Conservation (phyloP, 2,113 vertebrate genomes). For the Sylvilagus bachmani region DNA sequence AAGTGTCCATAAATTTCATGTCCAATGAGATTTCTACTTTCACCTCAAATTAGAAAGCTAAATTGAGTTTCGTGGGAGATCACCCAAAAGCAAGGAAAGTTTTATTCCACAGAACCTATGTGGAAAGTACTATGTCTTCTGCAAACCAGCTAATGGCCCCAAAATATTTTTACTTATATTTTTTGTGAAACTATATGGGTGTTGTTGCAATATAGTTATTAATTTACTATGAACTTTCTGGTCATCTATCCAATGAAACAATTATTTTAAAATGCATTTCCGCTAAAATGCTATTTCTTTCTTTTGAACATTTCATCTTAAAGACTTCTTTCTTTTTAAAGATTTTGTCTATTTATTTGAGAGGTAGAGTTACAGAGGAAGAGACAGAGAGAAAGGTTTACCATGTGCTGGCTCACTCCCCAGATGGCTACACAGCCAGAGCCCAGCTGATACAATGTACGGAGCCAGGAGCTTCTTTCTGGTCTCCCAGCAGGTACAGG, state of each 20-base stretch:
- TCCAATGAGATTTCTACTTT: slow-evolving; percentile 35
- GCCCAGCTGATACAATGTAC: too few relatives aligned
- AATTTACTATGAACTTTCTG: neutral
- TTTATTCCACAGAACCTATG: neutral
- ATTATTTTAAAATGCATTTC: slow-evolving; percentile 23
- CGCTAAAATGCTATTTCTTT: neutral
- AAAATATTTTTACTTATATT: slow-evolving; percentile 13
- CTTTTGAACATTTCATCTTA: too few relatives aligned
- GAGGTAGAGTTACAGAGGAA: too few relatives aligned
- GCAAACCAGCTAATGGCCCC: neutral
- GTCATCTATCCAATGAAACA: neutral
- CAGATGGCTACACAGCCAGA: too few relatives aligned
- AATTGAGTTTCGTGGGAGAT: neutral
- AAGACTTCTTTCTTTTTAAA: too few relatives aligned
- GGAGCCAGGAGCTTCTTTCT: too few relatives aligned
- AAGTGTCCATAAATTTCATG: slow-evolving; percentile 48
- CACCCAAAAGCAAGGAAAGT: neutral
- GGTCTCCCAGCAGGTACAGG: too few relatives aligned
- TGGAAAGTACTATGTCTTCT: neutral
- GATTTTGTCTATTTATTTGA: too few relatives aligned
- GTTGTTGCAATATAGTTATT: neutral
- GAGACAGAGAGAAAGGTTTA: too few relatives aligned
- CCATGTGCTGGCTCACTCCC: too few relatives aligned
- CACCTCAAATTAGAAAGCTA: neutral
- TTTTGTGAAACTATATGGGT: neutral